Evolutionary conservation across 1,140 invertebrate genomes (phyloP).

Genomic region (Leptopilina clavipes): DNA sequence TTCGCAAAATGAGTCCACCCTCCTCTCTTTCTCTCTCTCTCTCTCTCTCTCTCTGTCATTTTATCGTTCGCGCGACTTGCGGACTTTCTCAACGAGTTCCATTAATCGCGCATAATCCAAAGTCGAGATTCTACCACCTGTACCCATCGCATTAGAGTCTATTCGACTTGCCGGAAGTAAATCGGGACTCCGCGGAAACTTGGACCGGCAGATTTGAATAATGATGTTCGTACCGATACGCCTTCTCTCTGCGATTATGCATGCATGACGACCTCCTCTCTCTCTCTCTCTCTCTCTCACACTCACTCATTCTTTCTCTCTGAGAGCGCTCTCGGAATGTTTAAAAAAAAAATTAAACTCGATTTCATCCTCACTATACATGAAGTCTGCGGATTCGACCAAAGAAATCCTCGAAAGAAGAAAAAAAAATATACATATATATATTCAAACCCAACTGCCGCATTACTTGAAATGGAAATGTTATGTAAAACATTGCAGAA

Average conservation of each 20-base stretch:
- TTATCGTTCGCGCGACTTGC: not conserved
- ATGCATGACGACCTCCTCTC: constrained; percentile 39
- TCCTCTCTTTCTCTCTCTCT: too few species aligned
- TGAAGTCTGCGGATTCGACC: not conserved
- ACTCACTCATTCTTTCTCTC: not conserved
- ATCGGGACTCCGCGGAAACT: constrained; percentile 46
- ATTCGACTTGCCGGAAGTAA: constrained; percentile 48
- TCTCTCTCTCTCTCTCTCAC: not conserved
- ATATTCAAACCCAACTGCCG: constrained; percentile 20
- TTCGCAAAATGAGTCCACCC: too few species aligned
- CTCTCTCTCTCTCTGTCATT: not conserved
- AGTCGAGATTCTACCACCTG: constrained; percentile 34
- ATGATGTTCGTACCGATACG: constrained; percentile 45
- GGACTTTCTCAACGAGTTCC: constrained; percentile 47
- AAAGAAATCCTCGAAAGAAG: constrained; percentile 2
- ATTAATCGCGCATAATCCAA: constrained; percentile 46
- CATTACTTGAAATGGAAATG: constrained; percentile 24
- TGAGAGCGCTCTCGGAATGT: constrained; percentile 26
- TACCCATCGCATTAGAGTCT: constrained; percentile 39
- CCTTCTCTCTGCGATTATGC: constrained; percentile 52
- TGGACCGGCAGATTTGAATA: constrained; percentile 56
- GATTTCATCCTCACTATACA: constrained; percentile 25
- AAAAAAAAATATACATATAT: constrained; percentile 4
- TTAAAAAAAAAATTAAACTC: constrained; percentile 30
- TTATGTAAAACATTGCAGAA: constrained; percentile 28